Percentiles rank a stretch among this genome's conserved stretches.
phyloP scores from a whole-genome alignment of 2,888 invertebrate genomes.

The Aplocera efformata region DNA sequence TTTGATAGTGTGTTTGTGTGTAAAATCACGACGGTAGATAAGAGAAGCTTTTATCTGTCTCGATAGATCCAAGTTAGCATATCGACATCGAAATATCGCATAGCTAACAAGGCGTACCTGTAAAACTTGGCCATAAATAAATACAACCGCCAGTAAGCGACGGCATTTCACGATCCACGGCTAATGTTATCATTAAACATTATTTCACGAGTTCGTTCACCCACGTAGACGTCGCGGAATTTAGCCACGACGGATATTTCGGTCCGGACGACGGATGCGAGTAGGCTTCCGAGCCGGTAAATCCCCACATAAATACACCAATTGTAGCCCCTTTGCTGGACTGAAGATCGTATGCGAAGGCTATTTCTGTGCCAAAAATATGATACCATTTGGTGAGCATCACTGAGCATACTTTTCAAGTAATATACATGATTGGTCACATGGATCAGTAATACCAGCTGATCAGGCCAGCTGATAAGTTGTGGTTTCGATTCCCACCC shows the following conservation, averaged over 20 bases:
- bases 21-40: too few relatives aligned
- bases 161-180: slow-evolving; percentile 25
- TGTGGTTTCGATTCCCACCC: too few relatives aligned
- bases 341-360: too few relatives aligned
- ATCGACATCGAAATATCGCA: not conserved
- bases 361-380: too few relatives aligned
- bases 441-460: too few relatives aligned
- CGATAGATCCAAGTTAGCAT: not conserved
- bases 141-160: not conserved
- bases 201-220: slow-evolving; percentile 64
- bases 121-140: not conserved
- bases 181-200: slow-evolving; percentile 43
- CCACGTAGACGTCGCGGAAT: slow-evolving; percentile 77
- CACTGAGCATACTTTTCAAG: too few relatives aligned
- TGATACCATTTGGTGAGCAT: too few relatives aligned
- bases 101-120: not conserved
- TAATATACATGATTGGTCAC: too few relatives aligned
- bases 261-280: slow-evolving; percentile 61
- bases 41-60: too few relatives aligned
- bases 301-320: slow-evolving; percentile 55
- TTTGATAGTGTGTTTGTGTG: not conserved
- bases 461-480: too few relatives aligned
- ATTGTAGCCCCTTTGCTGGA: slow-evolving; percentile 1
- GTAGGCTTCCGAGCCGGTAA: slow-evolving; percentile 65
- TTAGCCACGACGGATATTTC: slow-evolving; percentile 69